Evolutionary conservation across 1,140 invertebrate species (phyloP).

Genomic region (Megathymus violae): DNA sequence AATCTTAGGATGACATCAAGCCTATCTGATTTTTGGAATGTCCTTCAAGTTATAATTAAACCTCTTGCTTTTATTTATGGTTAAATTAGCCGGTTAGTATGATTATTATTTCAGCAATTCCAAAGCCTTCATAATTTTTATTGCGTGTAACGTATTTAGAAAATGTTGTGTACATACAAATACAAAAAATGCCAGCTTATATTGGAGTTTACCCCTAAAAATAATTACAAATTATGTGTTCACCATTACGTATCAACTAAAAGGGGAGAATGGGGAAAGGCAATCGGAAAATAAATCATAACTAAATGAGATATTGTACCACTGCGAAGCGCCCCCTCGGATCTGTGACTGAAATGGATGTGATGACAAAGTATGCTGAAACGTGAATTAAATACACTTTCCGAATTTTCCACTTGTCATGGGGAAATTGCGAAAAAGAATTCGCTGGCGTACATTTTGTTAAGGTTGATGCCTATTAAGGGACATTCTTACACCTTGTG

Average conservation of each 20-base stretch:
- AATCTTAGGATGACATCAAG: too few relatives aligned
- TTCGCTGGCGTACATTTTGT: too few relatives aligned
- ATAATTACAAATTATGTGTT: conserved; percentile 42
- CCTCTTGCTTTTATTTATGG: too few relatives aligned
- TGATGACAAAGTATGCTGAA: conserved; percentile 60
- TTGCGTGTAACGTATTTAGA: too few relatives aligned
- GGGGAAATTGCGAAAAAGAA: conserved; percentile 7
- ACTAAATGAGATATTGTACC: conserved; percentile 69
- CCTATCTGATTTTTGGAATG: too few relatives aligned
- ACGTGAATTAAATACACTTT: conserved; percentile 60
- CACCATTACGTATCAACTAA: conserved; percentile 40
- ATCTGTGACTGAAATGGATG: conserved; percentile 58
- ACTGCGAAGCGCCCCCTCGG: conserved; percentile 49
- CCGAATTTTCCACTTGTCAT: conserved; percentile 42
- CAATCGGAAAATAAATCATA: conserved; percentile 67
- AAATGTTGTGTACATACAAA: too few relatives aligned
- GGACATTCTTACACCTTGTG: too few relatives aligned
- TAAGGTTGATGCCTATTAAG: too few relatives aligned
- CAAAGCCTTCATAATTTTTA: too few relatives aligned
- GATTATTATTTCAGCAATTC: too few relatives aligned
- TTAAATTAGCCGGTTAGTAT: too few relatives aligned
- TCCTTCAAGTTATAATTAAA: too few relatives aligned
- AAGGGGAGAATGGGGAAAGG: conserved; percentile 53
- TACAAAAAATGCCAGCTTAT: conserved; percentile 6
- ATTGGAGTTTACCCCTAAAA: conserved; percentile 12